Evolutionary conservation across 2,888 invertebrate genomes (phyloP).

Genomic region (Trissolcus brochymenae): DNA sequence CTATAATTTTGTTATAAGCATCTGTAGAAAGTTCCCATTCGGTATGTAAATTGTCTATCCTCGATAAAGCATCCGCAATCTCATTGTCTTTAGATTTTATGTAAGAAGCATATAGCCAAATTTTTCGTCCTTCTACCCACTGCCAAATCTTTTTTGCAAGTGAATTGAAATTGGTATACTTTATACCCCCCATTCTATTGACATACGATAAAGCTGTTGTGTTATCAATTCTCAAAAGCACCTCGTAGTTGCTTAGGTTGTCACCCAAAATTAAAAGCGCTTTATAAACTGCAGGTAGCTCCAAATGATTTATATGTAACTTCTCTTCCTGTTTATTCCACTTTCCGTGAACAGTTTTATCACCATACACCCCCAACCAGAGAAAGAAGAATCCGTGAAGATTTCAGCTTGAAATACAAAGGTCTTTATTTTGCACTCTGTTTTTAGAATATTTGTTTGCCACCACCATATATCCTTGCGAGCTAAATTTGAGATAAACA

Average conservation of each 20-base stretch:
- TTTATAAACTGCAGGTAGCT: slow-evolving; percentile 5
- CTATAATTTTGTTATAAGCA: too few relatives aligned
- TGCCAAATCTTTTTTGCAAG: slow-evolving; percentile 3
- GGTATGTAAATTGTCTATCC: slow-evolving; percentile 6
- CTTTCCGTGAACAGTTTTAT: neutral
- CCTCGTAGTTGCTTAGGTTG: neutral
- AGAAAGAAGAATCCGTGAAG: slow-evolving; percentile 47
- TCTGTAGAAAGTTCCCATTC: neutral
- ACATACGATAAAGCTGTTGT: slow-evolving; percentile 46
- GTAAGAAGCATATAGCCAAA: slow-evolving; percentile 26
- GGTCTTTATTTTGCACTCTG: slow-evolving; percentile 20
- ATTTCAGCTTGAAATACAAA: slow-evolving; percentile 21
- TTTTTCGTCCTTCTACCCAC: slow-evolving; percentile 4
- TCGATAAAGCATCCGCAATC: neutral
- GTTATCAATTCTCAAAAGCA: slow-evolving; percentile 12
- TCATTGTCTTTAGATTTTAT: slow-evolving; percentile 2
- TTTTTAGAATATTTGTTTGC: slow-evolving; percentile 25
- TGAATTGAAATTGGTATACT: slow-evolving; percentile 2
- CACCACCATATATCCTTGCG: slow-evolving; percentile 48
- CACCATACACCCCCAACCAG: slow-evolving; percentile 41
- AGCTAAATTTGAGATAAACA: too few relatives aligned
- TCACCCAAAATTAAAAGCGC: neutral
- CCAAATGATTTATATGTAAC: slow-evolving; percentile 22
- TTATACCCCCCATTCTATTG: slow-evolving; percentile 7
- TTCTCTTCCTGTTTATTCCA: slow-evolving; percentile 1